A percentile compares a stretch with the other conserved stretches of the same genome.
Evolutionary conservation across 1,140 invertebrate genomes (phyloP).

Genomic region (Trichonephila clavata): DNA sequence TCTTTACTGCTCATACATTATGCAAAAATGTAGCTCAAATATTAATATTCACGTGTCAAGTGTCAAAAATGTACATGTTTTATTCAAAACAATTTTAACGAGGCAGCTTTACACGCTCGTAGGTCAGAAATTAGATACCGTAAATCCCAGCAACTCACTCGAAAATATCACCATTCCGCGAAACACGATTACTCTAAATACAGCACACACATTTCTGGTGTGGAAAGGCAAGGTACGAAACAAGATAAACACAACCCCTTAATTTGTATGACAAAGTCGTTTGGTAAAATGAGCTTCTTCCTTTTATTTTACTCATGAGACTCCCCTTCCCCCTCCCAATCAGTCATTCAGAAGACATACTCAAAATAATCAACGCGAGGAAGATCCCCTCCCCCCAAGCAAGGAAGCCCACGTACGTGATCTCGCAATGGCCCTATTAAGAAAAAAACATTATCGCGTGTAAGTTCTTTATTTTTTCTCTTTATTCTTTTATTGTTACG

Average conservation of each 20-base stretch:
- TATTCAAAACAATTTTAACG: background rate
- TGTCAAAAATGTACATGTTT: background rate
- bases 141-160: background rate
- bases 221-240: background rate
- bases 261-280: constrained; percentile 36
- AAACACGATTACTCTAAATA: constrained; percentile 2
- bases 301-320: constrained; percentile 31
- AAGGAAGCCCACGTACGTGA: background rate
- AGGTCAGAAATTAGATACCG: background rate
- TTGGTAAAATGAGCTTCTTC: constrained; percentile 13
- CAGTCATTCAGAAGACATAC: constrained; percentile 21
- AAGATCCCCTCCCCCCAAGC: background rate
- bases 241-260: constrained; percentile 10
- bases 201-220: background rate
- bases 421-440: background rate
- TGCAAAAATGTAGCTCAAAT: background rate
- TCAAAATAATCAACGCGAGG: background rate
- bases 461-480: background rate
- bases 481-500: constrained; percentile 15
- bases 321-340: background rate
- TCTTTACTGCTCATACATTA: no score
- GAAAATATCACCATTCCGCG: background rate
- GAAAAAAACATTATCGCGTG: constrained; percentile 29
- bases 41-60: background rate
- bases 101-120: background rate